phyloP scores from a whole-genome alignment of 2,797 vertebrate genomes.

The Phalanger gymnotis region DNA sequence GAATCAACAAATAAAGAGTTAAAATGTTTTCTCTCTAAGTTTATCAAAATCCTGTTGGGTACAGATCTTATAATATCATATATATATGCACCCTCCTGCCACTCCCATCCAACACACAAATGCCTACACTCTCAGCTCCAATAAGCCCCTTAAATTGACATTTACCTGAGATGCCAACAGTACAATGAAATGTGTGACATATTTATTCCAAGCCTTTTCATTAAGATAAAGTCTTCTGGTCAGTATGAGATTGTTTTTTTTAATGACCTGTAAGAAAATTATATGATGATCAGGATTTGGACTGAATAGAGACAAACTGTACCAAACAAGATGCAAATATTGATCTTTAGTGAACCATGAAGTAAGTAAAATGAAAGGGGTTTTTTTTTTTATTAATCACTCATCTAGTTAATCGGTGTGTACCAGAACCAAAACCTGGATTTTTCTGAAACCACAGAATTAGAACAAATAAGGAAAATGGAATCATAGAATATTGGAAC shows the following conservation, averaged over 20 bases:
- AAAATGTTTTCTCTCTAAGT: background rate
- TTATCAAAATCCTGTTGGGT: background rate
- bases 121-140: background rate
- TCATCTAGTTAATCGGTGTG: background rate
- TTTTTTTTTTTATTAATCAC: conserved; percentile 49
- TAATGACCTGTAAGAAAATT: conserved; percentile 87
- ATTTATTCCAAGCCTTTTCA: conserved; percentile 88
- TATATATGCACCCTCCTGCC: accelerated
- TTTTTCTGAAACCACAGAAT: conserved; percentile 42
- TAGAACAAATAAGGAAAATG: background rate
- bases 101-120: background rate
- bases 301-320: conserved; percentile 44
- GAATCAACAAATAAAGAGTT: background rate
- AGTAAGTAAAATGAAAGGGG: conserved; percentile 34
- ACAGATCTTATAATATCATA: background rate
- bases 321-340: conserved; percentile 18
- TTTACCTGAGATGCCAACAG: conserved; percentile 87
- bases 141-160: background rate
- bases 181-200: conserved; percentile 85
- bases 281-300: conserved; percentile 54
- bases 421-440: conserved; percentile 26
- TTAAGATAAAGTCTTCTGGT: conserved; percentile 86
- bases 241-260: conserved; percentile 87
- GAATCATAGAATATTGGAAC: background rate
- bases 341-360: conserved; percentile 45